Base-by-base conservation (phyloP, 2,797 vertebrate genomes). In the Nyctibius grandis region DNA sequence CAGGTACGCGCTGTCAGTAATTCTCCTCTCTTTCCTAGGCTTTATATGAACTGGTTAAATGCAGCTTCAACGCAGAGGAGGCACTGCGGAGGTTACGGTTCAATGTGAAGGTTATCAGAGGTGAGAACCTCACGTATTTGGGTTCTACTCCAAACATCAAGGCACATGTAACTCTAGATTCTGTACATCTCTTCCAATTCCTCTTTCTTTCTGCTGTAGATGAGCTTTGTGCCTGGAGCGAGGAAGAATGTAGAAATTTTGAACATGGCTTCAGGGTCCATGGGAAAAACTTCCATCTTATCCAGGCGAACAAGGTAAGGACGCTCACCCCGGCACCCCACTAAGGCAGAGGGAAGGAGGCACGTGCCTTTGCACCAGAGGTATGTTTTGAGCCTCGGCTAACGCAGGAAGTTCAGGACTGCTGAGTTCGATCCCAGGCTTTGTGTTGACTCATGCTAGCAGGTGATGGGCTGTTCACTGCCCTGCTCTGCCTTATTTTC, bases 241-340 rank as follows among this genome's bases (percentile, higher is more conserved):
- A 99, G 82, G 99, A 99, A 91, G 99, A 99, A 96, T 98, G 99
- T 92, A 97, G 99, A 91, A 99, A 98, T 97, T 99, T 99, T 91
- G 99, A 99, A 82, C 98, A 99, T 1, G 99, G 99, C 80, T 99
- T 99, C 97, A 98, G 99, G 15, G 99, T 99, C 93, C 99, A 99
- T 5, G 99, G 99, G 53, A 99, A 99, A 96, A 99, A 99, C 97
- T 99, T 99, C 69, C 98, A 99, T 94, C 98, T 99, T 85, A 99
- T 99, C 95, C 99, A 99, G 93, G 99, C 99, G 38, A 99, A 99
- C 97, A 99, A 99, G 99, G 99, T 99, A 95, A 97, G 96, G 48
- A 25, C 1, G 5, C 36, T 69, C 28, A 23, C n/a, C 70, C 48
- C 70, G 36, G 63, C 36, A 2, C 26, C 48, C 57, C 31, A 3